These are phyloP conservation scores for Neodiprion fabricii DNA, from an alignment of 1,140 invertebrate species.

Conservation along the genomic window DNA sequence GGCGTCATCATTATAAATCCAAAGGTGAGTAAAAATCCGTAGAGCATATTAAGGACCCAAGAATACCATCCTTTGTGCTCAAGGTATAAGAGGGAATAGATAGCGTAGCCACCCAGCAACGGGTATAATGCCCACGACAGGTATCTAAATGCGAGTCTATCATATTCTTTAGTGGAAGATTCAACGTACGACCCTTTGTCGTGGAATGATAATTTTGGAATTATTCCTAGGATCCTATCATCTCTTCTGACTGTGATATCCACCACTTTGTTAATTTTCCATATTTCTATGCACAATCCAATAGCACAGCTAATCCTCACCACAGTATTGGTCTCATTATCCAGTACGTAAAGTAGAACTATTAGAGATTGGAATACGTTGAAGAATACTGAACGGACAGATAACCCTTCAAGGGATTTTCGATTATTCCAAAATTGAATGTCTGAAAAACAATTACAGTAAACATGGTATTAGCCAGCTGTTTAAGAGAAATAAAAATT, in stretches of 20 bases:
- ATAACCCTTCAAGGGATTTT: conserved; percentile 95
- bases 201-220: conserved; percentile 82
- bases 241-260: conserved; percentile 84
- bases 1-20: conserved; percentile 99
- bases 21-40: conserved; percentile 98
- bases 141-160: conserved; percentile 95
- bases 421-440: conserved; percentile 99
- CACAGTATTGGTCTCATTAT: conserved; percentile 98
- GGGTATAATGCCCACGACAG: conserved; percentile 96
- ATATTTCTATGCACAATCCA: conserved; percentile 96
- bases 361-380: conserved; percentile 97
- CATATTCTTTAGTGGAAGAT: conserved; percentile 94
- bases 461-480: conserved; percentile 8
- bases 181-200: conserved; percentile 98
- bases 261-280: conserved; percentile 99
- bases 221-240: conserved; percentile 74
- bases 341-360: conserved; percentile 94
- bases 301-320: conserved; percentile 92
- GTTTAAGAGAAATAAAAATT: no score
- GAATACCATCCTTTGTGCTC: conserved; percentile 99
- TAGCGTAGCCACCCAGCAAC: conserved; percentile 87
- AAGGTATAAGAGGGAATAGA: conserved; percentile 96
- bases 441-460: conserved; percentile 67
- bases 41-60: conserved; percentile 94
- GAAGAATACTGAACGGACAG: conserved; percentile 98